Evolutionary conservation across 2,113 vertebrate species (phyloP), one percentile per base, ranked within the genome.

Genomic region (Phalacrocorax pelagicus): DNA sequence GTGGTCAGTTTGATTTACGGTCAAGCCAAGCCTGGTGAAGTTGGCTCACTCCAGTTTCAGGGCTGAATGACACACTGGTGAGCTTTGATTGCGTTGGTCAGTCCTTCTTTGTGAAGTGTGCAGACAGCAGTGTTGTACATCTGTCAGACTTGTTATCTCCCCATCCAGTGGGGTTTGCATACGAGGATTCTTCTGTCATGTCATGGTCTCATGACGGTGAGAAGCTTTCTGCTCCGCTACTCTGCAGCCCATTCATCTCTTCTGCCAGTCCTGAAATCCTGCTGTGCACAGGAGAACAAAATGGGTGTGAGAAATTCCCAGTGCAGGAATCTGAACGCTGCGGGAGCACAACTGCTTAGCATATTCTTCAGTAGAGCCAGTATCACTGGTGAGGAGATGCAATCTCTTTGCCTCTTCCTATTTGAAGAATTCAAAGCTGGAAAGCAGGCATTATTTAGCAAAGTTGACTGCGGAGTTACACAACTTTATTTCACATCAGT

Each of bases 161-260:
- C 38, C 55, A 36, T 75, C 62, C 78, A 89, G 73, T 18, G 69
- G 52, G 59, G 81, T 84, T 96, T 92, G 78, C 57, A 58, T 59
- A 94, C 95, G 72, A 91, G 89, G 81, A 95, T 95, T 89, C 71
- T 49, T 92, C 73, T 96, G 57, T 75, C 59, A 11, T 49, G 73
- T 78, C 88, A 88, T 24, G 70, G 62, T 79, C 86, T 86, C 74
- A 38, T 82, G 92, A 42, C 83, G 63, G 77, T 46, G 59, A 70
- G 79, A 47, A 57, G 54, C 72, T 92, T 95, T 92, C 78, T 84
- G 87, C 85, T 92, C 67, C 4, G 1, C 83, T 83, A 21, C 55
- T 74, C 71, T 74, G 57, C 49, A 69, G 66, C 42, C 32, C 49
- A 8, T 86, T 95, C 34, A 58, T 73, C 90, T 92, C 84, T 62